These are phyloP conservation scores for Turdus rufiventris DNA, from an alignment of 2,113 vertebrate genomes.

Conservation along the genomic window DNA sequence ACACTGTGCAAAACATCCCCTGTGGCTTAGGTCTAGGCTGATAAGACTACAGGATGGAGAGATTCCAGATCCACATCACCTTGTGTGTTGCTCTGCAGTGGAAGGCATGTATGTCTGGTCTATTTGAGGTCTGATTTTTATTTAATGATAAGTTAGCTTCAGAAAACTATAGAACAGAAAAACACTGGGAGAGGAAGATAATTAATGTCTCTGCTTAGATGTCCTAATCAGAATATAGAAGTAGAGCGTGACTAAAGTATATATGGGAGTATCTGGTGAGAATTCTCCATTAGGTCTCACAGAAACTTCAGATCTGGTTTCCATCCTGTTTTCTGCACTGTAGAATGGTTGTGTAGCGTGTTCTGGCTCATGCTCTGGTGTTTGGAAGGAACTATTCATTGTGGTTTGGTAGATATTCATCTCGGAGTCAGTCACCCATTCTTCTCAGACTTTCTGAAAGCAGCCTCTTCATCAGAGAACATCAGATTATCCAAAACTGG, in stretches of 20 bases:
- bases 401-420: neutral
- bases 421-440: neutral
- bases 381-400: neutral
- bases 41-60: rapidly evolving
- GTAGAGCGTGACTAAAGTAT: neutral
- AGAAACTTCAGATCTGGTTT: neutral
- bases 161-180: neutral
- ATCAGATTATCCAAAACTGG: neutral
- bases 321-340: neutral
- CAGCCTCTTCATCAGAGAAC: neutral
- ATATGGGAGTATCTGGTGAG: neutral
- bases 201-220: neutral
- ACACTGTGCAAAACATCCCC: neutral
- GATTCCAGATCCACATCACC: neutral
- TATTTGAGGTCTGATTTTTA: neutral
- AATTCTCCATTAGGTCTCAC: neutral
- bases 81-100: neutral
- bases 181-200: neutral
- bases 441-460: neutral
- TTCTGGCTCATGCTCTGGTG: neutral
- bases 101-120: neutral
- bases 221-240: neutral
- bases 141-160: neutral
- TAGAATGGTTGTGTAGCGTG: neutral
- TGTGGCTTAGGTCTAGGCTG: neutral